Percentiles rank a stretch among this genome's conserved stretches.
These are phyloP conservation scores for Troglohyphantes excavatus DNA, from an alignment of 2,888 invertebrate genomes.

Conservation along the genomic window DNA sequence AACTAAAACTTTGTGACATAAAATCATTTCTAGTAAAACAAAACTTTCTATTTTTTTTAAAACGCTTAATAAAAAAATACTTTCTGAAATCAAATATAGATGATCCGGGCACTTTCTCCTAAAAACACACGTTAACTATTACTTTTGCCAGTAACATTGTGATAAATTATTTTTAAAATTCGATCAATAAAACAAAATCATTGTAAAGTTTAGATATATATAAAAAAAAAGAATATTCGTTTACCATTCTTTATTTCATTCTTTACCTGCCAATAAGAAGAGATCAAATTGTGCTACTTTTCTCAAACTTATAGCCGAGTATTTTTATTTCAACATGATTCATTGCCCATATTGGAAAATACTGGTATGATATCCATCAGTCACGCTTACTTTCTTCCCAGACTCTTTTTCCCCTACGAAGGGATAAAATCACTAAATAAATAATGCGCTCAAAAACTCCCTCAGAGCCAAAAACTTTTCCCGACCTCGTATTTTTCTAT, in stretches of 20 bases:
- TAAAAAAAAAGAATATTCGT: not conserved
- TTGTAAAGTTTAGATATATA: too few relatives aligned
- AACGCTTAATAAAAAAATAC: too few relatives aligned
- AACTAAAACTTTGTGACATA: too few relatives aligned
- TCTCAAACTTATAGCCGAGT: not conserved
- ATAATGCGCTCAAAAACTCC: slow-evolving; percentile 68
- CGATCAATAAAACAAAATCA: too few relatives aligned
- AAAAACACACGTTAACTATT: too few relatives aligned
- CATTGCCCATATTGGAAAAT: slow-evolving; percentile 61
- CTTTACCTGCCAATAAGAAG: not conserved
- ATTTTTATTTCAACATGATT: slow-evolving; percentile 58
- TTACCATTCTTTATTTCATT: not conserved
- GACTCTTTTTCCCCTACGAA: slow-evolving; percentile 37
- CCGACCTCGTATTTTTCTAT: slow-evolving; percentile 71
- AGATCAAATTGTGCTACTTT: slow-evolving; percentile 31
- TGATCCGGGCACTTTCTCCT: too few relatives aligned
- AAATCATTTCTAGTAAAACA: too few relatives aligned
- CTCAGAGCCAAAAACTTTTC: slow-evolving; percentile 61
- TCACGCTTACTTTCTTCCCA: slow-evolving; percentile 54
- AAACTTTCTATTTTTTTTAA: too few relatives aligned
- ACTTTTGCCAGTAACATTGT: too few relatives aligned
- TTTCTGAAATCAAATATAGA: too few relatives aligned
- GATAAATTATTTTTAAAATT: too few relatives aligned
- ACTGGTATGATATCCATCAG: slow-evolving; percentile 63
- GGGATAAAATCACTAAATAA: slow-evolving; percentile 72